Percentiles rank a stretch among this genome's conserved stretches.
phyloP scores from a whole-genome alignment of 2,113 vertebrate species.

The Sander lucioperca region DNA sequence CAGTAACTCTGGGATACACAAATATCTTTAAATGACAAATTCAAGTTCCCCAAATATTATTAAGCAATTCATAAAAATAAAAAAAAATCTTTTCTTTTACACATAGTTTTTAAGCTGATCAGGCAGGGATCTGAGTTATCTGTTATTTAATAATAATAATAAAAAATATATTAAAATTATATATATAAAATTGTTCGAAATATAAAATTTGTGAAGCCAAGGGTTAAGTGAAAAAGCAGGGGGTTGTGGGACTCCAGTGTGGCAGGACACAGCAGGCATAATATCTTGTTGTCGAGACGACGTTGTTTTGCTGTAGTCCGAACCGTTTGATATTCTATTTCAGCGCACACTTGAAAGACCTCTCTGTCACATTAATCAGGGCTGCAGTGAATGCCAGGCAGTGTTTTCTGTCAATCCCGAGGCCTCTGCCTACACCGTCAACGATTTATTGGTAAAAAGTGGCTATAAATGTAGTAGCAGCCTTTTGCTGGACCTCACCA shows the following conservation, averaged over 20 bases:
- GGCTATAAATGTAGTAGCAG: slow-evolving; percentile 86
- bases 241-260: background rate
- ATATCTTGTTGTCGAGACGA: slow-evolving; percentile 17
- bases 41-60: background rate
- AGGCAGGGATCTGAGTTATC: background rate
- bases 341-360: slow-evolving; percentile 77
- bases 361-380: slow-evolving; percentile 85
- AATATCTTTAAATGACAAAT: background rate
- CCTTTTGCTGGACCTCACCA: slow-evolving; percentile 82
- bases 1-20: background rate
- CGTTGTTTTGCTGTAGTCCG: slow-evolving; percentile 70
- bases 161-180: no score
- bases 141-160: background rate
- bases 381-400: slow-evolving; percentile 64
- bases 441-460: slow-evolving; percentile 82
- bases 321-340: slow-evolving; percentile 84
- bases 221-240: background rate
- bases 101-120: background rate
- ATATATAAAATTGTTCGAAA: background rate
- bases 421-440: slow-evolving; percentile 54
- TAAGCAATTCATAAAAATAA: background rate
- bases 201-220: background rate
- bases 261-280: background rate
- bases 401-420: slow-evolving; percentile 80
- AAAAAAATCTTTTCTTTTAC: background rate